These are phyloP conservation scores for Podarcis siculus DNA, from an alignment of 2,797 vertebrate genomes.

Conservation along the genomic window DNA sequence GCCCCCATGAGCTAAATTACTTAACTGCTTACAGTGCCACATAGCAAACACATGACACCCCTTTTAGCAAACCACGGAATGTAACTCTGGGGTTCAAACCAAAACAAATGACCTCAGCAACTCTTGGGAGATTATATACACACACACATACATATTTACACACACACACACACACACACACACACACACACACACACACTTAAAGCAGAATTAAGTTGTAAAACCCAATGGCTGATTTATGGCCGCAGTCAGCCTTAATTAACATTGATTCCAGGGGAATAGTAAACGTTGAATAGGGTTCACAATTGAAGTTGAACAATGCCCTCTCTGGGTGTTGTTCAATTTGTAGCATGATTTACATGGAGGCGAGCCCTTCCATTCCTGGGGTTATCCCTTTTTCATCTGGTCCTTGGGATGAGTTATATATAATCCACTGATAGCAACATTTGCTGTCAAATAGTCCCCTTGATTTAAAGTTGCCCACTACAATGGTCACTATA, in stretches of 20 bases:
- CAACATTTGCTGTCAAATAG: constrained; percentile 93
- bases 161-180: constrained; percentile 77
- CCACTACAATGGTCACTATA: constrained; percentile 91
- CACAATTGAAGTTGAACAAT: constrained; percentile 91
- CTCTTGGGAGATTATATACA: constrained; percentile 80
- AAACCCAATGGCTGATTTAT: constrained; percentile 96
- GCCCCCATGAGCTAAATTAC: constrained; percentile 39
- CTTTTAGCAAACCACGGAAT: constrained; percentile 64
- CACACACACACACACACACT: constrained; percentile 81
- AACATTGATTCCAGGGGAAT: constrained; percentile 91
- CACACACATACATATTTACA: constrained; percentile 77
- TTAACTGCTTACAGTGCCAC: constrained; percentile 45
- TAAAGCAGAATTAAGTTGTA: constrained; percentile 87
- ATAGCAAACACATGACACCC: constrained; percentile 55
- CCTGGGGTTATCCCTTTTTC: constrained; percentile 85
- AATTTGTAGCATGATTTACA: constrained; percentile 97
- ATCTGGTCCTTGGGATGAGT: constrained; percentile 87
- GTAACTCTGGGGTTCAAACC: constrained; percentile 67
- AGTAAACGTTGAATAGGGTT: constrained; percentile 91
- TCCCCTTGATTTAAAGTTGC: constrained; percentile 91
- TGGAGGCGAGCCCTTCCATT: constrained; percentile 88
- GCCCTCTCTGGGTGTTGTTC: constrained; percentile 90
- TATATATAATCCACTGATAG: constrained; percentile 90
- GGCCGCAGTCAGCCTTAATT: constrained; percentile 88
- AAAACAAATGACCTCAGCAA: constrained; percentile 77